phyloP scores from a whole-genome alignment of 2,797 vertebrate genomes.

The Phrynocephalus vlangalii region DNA sequence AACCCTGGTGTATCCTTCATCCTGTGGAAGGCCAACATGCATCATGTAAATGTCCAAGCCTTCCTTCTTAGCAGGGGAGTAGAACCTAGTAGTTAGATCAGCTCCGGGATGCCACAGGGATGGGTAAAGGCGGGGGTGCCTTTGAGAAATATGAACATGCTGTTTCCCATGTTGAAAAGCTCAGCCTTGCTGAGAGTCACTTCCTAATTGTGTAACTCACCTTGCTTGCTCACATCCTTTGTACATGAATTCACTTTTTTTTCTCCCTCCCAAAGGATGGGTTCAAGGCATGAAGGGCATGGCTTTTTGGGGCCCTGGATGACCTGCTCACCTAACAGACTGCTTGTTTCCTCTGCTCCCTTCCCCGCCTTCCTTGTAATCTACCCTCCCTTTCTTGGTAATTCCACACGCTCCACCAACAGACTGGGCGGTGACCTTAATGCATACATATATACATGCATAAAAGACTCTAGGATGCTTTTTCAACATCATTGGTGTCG shows the following conservation, averaged over 20 bases:
- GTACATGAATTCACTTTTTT: not conserved
- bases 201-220: slow-evolving; percentile 39
- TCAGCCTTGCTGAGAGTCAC: not conserved
- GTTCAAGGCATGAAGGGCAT: not conserved
- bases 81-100: not conserved
- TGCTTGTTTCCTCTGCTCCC: not conserved
- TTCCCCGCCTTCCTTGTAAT: slow-evolving; percentile 28
- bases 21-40: not conserved
- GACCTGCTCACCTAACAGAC: not conserved
- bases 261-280: not conserved
- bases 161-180: not conserved
- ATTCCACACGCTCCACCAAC: slow-evolving; percentile 39
- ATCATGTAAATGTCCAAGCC: too few species aligned
- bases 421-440: slow-evolving; percentile 37
- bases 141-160: not conserved
- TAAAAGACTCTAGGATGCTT: slow-evolving; percentile 18
- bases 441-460: not conserved
- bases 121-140: not conserved
- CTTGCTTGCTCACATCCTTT: slow-evolving; percentile 10
- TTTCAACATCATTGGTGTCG: not conserved
- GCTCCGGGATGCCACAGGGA: not conserved
- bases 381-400: slow-evolving; percentile 22
- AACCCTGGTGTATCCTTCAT: not conserved
- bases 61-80: not conserved
- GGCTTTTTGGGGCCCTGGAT: not conserved